phyloP scores from a whole-genome alignment of 2,113 vertebrate species.

The Eptesicus fuscus region DNA sequence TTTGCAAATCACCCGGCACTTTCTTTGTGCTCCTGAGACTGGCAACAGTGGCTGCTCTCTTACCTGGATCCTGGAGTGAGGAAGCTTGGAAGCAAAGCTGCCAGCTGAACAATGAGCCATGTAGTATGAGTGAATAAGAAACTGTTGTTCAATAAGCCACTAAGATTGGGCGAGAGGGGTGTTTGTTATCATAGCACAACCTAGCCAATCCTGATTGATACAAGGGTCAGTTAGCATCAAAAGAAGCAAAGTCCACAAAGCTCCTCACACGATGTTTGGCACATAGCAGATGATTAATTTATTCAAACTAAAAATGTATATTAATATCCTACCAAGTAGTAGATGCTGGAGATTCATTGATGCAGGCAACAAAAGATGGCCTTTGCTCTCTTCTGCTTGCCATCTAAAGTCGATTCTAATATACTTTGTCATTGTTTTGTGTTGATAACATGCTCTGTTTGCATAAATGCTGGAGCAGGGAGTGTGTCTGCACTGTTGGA shows the following conservation, averaged over 20 bases:
- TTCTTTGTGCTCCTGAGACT: not conserved
- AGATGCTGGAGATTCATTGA: not conserved
- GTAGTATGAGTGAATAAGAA: not conserved
- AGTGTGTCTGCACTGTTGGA: too few relatives aligned
- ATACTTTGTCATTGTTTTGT: rapidly evolving
- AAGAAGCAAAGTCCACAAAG: not conserved
- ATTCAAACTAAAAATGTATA: not conserved
- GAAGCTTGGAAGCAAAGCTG: not conserved
- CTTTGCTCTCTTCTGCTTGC: not conserved
- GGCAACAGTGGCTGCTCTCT: not conserved
- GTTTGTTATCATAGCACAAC: not conserved
- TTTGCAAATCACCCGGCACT: not conserved
- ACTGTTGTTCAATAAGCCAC: not conserved
- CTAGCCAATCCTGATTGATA: not conserved
- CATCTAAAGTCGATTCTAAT: not conserved
- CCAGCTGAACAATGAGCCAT: not conserved
- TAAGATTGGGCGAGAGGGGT: not conserved
- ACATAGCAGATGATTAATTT: not conserved
- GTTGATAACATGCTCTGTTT: not conserved
- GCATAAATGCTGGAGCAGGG: not conserved
- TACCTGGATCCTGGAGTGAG: not conserved
- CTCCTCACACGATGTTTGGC: not conserved
- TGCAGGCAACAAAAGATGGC: not conserved
- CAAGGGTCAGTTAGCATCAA: not conserved
- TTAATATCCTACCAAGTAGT: not conserved